phyloP scores from a whole-genome alignment of 1,140 invertebrate species.

The Diuraphis noxia region DNA sequence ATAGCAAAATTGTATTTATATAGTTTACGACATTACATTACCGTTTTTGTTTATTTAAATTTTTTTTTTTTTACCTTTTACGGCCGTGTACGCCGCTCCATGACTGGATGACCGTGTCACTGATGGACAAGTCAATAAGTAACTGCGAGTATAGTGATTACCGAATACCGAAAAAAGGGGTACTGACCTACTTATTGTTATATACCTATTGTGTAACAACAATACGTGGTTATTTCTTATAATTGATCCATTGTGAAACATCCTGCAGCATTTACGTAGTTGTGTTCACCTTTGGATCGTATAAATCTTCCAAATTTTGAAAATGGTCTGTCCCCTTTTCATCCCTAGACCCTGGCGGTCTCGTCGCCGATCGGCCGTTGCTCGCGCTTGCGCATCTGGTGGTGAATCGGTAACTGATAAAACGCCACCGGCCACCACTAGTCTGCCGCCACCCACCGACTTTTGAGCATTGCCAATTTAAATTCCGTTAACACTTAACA shows the following conservation, averaged over 20 bases:
- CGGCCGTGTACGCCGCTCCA: neutral
- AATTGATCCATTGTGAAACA: too few relatives aligned
- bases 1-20: too few relatives aligned
- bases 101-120: neutral
- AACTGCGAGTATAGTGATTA: neutral
- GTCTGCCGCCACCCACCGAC: neutral
- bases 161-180: neutral
- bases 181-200: slow-evolving; percentile 12
- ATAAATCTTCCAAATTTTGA: neutral
- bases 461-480: neutral
- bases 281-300: neutral
- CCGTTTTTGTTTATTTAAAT: neutral
- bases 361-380: neutral
- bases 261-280: neutral
- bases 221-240: neutral
- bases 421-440: neutral
- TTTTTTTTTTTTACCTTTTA: neutral
- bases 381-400: too few relatives aligned
- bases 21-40: neutral
- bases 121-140: neutral
- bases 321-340: neutral
- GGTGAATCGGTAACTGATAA: neutral
- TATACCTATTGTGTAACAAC: neutral
- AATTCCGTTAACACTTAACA: neutral
- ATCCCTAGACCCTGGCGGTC: neutral